Percentiles rank a stretch among this genome's conserved stretches.
Evolutionary conservation across 2,113 vertebrate species (phyloP).

Genomic region (Nyctibius bracteatus): DNA sequence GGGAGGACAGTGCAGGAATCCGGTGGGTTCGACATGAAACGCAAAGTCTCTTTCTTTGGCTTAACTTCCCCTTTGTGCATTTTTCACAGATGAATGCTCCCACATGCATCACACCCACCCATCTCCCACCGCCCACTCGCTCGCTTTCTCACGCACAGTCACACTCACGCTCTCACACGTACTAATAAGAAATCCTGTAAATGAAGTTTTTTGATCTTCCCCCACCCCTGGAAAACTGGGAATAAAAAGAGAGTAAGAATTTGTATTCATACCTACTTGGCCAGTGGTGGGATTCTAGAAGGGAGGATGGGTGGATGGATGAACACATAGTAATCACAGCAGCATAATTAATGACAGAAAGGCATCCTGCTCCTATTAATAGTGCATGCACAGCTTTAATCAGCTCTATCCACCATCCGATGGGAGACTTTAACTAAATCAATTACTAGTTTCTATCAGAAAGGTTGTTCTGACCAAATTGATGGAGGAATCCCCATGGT

Average conservation of each 20-base stretch:
- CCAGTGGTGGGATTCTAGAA: neutral
- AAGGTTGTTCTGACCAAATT: neutral
- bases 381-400: constrained; percentile 30
- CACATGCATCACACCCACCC: neutral
- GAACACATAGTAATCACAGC: constrained; percentile 41
- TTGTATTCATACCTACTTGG: neutral
- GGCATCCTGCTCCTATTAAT: constrained; percentile 37
- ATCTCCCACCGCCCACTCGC: neutral
- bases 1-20: neutral
- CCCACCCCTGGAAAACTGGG: neutral
- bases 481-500: neutral
- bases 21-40: neutral
- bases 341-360: constrained; percentile 49
- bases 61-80: neutral
- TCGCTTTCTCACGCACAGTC: neutral
- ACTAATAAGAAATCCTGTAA: neutral
- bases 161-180: neutral
- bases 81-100: neutral
- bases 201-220: neutral
- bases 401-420: neutral
- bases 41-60: neutral
- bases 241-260: neutral
- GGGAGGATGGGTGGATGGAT: neutral
- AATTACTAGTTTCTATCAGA: neutral
- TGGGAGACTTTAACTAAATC: neutral